phyloP scores from a whole-genome alignment of 2,797 vertebrate species.

The Poecile montanus region DNA sequence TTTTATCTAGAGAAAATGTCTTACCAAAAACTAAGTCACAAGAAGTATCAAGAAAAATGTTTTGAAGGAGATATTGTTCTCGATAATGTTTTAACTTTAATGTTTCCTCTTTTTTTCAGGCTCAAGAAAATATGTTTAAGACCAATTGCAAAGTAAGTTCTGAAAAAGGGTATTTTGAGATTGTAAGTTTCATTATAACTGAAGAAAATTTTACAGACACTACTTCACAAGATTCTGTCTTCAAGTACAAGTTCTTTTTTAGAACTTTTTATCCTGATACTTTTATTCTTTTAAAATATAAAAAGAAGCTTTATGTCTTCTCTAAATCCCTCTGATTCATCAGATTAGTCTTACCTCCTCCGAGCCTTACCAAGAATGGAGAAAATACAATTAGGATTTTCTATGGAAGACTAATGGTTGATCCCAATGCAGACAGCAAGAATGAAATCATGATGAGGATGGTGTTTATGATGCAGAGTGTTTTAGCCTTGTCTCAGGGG shows the following conservation, averaged over 20 bases:
- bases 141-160: not conserved
- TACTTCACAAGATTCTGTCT: not conserved
- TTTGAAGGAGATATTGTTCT: not conserved
- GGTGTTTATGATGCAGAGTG: not conserved
- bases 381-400: not conserved
- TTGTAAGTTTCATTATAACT: not conserved
- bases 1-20: not conserved
- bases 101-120: not conserved
- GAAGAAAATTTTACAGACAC: not conserved
- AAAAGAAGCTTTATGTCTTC: not conserved
- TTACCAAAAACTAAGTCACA: not conserved
- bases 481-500: not conserved
- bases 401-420: not conserved
- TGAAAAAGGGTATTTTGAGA: not conserved
- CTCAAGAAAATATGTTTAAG: not conserved
- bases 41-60: not conserved
- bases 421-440: not conserved
- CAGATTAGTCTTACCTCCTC: not conserved
- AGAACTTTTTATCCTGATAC: not conserved
- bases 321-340: not conserved
- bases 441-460: not conserved
- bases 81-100: not conserved
- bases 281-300: not conserved
- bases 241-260: not conserved
- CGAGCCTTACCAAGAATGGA: not conserved